Conservation (phyloP, 2,888 invertebrate genomes). For the Ceramica pisi region DNA sequence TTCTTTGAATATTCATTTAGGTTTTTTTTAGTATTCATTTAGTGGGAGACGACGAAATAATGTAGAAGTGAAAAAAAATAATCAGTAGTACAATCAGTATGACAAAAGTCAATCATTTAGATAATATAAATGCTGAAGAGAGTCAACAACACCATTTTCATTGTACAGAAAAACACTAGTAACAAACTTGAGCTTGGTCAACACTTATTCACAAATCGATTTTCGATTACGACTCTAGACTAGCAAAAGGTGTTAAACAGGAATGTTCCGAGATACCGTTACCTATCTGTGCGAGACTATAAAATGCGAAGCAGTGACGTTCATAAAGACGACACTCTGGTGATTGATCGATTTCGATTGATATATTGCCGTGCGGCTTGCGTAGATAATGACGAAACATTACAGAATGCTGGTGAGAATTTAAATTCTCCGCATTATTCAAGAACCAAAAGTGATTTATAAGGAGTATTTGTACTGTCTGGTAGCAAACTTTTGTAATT, state of each 20-base stretch:
- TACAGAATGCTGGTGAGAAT: constrained; percentile 3
- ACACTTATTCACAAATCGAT: constrained; percentile 29
- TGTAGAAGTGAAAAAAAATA: neutral
- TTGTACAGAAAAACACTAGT: neutral
- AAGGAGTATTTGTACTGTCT: neutral
- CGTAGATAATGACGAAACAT: constrained; percentile 24
- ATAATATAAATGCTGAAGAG: neutral
- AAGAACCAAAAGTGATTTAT: neutral
- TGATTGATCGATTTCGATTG: constrained; percentile 52
- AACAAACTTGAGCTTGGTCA: neutral
- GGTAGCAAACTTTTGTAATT: neutral
- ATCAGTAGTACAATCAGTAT: too few relatives aligned
- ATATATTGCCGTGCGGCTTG: constrained; percentile 23
- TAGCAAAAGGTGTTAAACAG: constrained; percentile 23
- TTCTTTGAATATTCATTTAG: constrained; percentile 20
- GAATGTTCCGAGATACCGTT: constrained; percentile 31
- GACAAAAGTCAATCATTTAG: neutral
- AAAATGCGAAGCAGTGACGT: constrained; percentile 45
- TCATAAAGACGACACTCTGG: constrained; percentile 45
- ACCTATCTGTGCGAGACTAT: constrained; percentile 40
- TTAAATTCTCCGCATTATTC: neutral
- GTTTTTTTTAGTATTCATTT: neutral
- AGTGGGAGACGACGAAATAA: neutral
- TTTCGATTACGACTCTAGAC: constrained; percentile 30
- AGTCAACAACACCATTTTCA: neutral